Conservation (phyloP, 2,113 vertebrate species). For the Hiodon alosoides region DNA sequence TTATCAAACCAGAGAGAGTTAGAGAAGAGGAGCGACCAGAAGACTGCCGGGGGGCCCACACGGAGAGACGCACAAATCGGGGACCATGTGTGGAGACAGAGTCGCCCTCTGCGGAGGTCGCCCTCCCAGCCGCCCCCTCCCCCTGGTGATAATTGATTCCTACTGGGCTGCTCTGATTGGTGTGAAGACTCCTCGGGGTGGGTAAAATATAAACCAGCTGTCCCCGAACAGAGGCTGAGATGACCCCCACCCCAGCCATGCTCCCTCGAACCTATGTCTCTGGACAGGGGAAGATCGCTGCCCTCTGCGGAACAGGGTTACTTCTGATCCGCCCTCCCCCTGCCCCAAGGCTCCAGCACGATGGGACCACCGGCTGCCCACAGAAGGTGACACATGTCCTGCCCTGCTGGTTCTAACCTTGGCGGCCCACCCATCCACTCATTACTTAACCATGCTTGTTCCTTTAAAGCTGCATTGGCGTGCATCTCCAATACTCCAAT, state of each 20-base stretch:
- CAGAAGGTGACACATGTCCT: too few relatives aligned
- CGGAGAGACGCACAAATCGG: constrained; percentile 15
- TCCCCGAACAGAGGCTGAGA: constrained; percentile 46
- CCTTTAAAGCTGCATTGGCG: neutral
- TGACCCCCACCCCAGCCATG: constrained; percentile 27
- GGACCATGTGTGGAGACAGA: constrained; percentile 57
- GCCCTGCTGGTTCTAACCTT: too few relatives aligned
- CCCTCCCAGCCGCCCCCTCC: constrained; percentile 66
- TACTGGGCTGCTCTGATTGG: constrained; percentile 70
- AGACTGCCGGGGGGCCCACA: neutral
- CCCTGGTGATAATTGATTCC: constrained; percentile 77
- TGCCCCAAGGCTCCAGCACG: neutral
- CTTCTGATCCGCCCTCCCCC: neutral
- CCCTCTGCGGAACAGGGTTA: constrained; percentile 26
- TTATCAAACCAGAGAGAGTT: neutral
- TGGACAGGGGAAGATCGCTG: constrained; percentile 1
- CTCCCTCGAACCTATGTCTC: neutral
- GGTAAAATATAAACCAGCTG: constrained; percentile 48
- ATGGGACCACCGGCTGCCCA: neutral
- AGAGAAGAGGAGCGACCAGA: constrained; percentile 12
- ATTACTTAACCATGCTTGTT: too few relatives aligned
- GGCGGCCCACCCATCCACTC: too few relatives aligned
- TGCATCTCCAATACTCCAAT: neutral
- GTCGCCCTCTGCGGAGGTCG: constrained; percentile 47
- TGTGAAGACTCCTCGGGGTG: constrained; percentile 72